Percentiles rank a stretch among this genome's conserved stretches.
phyloP scores from a whole-genome alignment of 2,888 invertebrate species.

The Aproaerema taeniolella region DNA sequence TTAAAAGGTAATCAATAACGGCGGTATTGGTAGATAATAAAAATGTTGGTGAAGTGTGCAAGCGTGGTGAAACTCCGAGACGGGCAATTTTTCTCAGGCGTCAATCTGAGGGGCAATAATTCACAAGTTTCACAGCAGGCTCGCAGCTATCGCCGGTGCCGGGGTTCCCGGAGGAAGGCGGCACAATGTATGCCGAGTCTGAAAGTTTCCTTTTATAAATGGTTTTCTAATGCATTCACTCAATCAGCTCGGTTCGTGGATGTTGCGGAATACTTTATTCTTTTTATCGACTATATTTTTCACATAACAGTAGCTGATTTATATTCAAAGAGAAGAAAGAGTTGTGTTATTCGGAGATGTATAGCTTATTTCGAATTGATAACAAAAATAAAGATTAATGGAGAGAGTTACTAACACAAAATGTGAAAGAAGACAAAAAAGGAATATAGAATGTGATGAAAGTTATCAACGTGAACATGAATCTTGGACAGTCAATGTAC shows the following conservation, averaged over 20 bases:
- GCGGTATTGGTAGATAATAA: constrained; percentile 24
- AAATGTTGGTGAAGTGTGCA: constrained; percentile 25
- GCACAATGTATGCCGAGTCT: constrained; percentile 15
- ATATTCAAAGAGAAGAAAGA: too few relatives aligned
- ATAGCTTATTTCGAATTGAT: too few relatives aligned
- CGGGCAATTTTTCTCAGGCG: constrained; percentile 57
- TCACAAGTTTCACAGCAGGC: constrained; percentile 30
- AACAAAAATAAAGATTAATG: too few relatives aligned
- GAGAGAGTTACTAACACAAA: too few relatives aligned
- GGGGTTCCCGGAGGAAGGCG: constrained; percentile 8
- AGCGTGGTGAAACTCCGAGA: constrained; percentile 34
- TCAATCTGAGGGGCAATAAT: constrained; percentile 60
- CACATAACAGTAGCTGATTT: not conserved
- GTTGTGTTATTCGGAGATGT: too few relatives aligned
- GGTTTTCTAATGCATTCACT: constrained; percentile 14
- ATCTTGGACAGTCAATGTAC: too few relatives aligned
- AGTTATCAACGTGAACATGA: too few relatives aligned
- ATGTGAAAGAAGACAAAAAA: too few relatives aligned
- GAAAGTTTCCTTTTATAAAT: constrained; percentile 18
- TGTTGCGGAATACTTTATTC: constrained; percentile 5
- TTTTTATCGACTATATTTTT: constrained; percentile 1
- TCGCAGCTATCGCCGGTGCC: constrained; percentile 23
- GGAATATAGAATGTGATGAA: too few relatives aligned
- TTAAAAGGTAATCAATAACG: constrained; percentile 23
- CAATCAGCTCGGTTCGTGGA: constrained; percentile 11